Conservation (phyloP, 1,140 invertebrate species). For the Ruditapes philippinarum region DNA sequence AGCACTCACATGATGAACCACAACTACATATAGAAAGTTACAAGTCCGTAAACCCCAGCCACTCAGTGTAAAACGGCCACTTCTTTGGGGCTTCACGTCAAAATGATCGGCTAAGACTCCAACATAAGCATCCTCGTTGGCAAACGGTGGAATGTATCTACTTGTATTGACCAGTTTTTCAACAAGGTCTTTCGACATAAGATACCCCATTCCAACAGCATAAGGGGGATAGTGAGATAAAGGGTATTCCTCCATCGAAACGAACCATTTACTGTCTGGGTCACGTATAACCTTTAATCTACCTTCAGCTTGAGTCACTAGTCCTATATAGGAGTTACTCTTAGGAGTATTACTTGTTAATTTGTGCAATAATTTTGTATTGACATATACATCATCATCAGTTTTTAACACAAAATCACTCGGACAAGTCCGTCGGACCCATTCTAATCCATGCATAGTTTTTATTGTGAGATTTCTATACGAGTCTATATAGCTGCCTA, state of each 20-base stretch:
- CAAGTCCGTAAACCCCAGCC: conserved; percentile 73
- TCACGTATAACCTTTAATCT: conserved; percentile 75
- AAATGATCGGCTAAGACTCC: conserved; percentile 73
- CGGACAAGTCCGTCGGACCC: conserved; percentile 69
- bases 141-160: conserved; percentile 71
- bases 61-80: conserved; percentile 75
- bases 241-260: conserved; percentile 71
- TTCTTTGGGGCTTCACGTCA: conserved; percentile 68
- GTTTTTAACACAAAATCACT: conserved; percentile 78
- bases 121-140: conserved; percentile 81
- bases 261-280: conserved; percentile 73
- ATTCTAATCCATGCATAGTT: conserved; percentile 78
- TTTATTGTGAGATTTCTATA: conserved; percentile 81
- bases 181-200: conserved; percentile 76
- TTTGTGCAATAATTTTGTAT: conserved; percentile 70
- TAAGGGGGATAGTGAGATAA: conserved; percentile 76
- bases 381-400: conserved; percentile 83
- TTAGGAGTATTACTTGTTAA: conserved; percentile 58
- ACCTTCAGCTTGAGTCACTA: conserved; percentile 64
- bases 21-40: conserved; percentile 78
- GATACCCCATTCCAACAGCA: conserved; percentile 79
- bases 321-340: conserved; percentile 75
- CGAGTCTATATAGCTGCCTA: conserved; percentile 79
- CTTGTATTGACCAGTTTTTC: conserved; percentile 68
- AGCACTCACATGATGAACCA: conserved; percentile 73